These are phyloP conservation scores for Corythoichthys intestinalis DNA, from an alignment of 2,113 vertebrate species.

Conservation along the genomic window DNA sequence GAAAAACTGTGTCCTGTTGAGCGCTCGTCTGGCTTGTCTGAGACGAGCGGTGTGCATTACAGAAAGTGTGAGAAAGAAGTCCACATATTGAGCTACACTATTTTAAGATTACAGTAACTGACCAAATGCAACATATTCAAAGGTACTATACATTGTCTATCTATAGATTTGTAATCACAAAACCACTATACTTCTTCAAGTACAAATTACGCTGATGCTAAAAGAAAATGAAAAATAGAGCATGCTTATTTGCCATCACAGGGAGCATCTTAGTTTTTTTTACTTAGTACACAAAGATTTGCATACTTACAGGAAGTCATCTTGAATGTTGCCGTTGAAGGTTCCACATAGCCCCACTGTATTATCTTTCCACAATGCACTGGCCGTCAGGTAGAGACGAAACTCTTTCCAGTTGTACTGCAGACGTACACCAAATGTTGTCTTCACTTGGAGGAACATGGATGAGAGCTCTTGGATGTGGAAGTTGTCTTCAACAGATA, in stretches of 20 bases:
- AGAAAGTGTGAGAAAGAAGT: slow-evolving; percentile 39
- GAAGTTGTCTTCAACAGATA: slow-evolving; percentile 75
- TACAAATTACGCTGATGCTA: background rate
- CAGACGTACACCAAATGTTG: slow-evolving; percentile 79
- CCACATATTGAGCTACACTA: slow-evolving; percentile 12
- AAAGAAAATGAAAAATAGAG: background rate
- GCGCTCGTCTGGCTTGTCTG: slow-evolving; percentile 56
- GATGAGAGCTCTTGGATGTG: slow-evolving; percentile 87
- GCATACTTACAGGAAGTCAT: slow-evolving; percentile 89
- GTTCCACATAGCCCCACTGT: slow-evolving; percentile 92
- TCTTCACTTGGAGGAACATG: slow-evolving; percentile 86
- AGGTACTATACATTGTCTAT: background rate
- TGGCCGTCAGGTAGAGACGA: slow-evolving; percentile 84
- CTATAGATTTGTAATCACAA: background rate
- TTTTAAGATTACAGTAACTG: background rate
- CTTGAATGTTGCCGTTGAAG: slow-evolving; percentile 94
- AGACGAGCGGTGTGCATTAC: slow-evolving; percentile 65
- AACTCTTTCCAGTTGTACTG: slow-evolving; percentile 86
- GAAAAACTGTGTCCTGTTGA: slow-evolving; percentile 50
- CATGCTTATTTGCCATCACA: slow-evolving; percentile 14
- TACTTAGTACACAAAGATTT: background rate
- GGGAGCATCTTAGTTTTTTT: slow-evolving; percentile 4
- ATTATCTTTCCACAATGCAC: slow-evolving; percentile 84
- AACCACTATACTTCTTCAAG: background rate
- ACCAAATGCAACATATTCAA: background rate